Base-by-base conservation (phyloP, 2,113 vertebrate species). In the Geococcyx californianus region DNA sequence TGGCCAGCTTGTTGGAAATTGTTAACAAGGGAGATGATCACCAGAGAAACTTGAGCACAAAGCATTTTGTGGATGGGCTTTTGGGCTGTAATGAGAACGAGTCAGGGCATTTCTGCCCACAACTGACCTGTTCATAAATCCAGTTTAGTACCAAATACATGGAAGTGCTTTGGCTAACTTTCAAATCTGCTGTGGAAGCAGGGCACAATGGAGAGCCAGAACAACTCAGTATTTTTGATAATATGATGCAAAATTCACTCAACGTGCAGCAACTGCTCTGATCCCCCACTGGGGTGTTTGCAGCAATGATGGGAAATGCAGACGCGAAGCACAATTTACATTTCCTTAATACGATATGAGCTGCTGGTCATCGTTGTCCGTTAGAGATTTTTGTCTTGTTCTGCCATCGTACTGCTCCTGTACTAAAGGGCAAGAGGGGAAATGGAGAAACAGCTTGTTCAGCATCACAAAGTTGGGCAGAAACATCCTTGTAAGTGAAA, bases 141-240 rank as follows among this genome's bases (percentile, higher is more conserved):
- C 10, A 29, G 3, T 54, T 34, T 11, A 10, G 5, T 24, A 31
- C 18, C 12, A 60, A 44, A 68, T 14, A 7, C 2, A 1, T 55
- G 31, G n/a, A 49, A 75, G 13, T 36, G 21, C 38, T 59, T 58
- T 40, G 28, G n/a, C 44, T 87, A 59, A 7, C n/a, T 70, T 87
- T 58, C 2, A 5, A 59, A 31, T 40, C 59, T 1, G 0, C 40
- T 16, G 2, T 40, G 45, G 40, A 66, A 16, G 45, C 15, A 69
- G 59, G n/a, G 36, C 44, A 34, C 10, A 34, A 3, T 1, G 26
- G 74, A 36, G 54, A 75, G 33, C 20, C 67, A 51, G 52, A 70
- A n/a, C 1, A 0, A 24, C 11, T 75, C 54, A 10, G 0, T 29
- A 16, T 84, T 84, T 73, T 49, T 3, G 34, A 13, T 56, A 2